A percentile compares a stretch with the other conserved stretches of the same genome.
These are phyloP conservation scores for Drepana falcataria DNA, from an alignment of 2,888 invertebrate species.

Conservation along the genomic window DNA sequence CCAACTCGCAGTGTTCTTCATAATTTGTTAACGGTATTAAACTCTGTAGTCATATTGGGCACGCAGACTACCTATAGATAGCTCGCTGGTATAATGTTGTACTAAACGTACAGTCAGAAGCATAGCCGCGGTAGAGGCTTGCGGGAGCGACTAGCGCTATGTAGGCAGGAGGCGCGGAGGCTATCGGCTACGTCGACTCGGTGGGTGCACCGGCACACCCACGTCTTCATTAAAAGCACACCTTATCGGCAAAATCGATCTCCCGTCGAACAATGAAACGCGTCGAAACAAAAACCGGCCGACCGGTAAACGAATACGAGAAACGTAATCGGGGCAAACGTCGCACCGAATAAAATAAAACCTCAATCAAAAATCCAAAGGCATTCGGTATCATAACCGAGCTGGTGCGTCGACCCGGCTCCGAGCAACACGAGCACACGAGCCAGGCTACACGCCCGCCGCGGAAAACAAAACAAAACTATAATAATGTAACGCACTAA, in stretches of 20 bases:
- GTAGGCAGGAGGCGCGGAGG: background rate
- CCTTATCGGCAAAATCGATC: constrained; percentile 72
- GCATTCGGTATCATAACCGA: constrained; percentile 73
- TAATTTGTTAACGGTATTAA: constrained; percentile 7
- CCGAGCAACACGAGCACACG: constrained; percentile 53
- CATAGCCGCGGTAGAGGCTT: background rate
- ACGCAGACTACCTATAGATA: no score
- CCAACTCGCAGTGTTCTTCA: constrained; percentile 27
- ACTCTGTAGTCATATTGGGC: constrained; percentile 14
- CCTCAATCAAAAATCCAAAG: constrained; percentile 75
- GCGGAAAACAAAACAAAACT: constrained; percentile 65
- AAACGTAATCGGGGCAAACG: constrained; percentile 70
- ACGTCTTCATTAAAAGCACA: constrained; percentile 71
- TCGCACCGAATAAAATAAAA: constrained; percentile 72
- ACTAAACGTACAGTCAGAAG: no score
- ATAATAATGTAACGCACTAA: constrained; percentile 76
- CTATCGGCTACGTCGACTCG: background rate
- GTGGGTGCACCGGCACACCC: constrained; percentile 45
- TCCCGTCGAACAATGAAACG: constrained; percentile 74
- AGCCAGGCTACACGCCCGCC: constrained; percentile 62
- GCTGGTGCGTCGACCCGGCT: constrained; percentile 69
- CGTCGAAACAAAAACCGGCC: constrained; percentile 71
- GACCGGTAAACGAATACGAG: constrained; percentile 71
- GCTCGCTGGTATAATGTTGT: background rate
- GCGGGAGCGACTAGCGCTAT: background rate